These are phyloP conservation scores for Nansenia antarctica DNA, from an alignment of 2,113 vertebrate genomes.

Conservation along the genomic window DNA sequence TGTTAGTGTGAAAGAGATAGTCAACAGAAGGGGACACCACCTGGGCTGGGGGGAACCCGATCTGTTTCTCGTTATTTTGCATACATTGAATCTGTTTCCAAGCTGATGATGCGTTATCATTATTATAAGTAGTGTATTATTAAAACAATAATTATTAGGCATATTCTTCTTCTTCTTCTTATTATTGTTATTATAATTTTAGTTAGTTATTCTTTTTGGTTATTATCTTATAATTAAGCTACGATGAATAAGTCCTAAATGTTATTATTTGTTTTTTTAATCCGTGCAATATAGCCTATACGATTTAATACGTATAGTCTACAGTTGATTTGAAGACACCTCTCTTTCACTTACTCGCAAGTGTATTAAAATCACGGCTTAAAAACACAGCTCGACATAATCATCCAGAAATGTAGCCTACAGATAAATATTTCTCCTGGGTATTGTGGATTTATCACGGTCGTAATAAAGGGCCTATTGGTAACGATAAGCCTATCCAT, in stretches of 20 bases:
- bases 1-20: conserved; percentile 63
- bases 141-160: background rate
- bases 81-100: background rate
- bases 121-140: background rate
- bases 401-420: conserved; percentile 29
- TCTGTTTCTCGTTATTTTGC: conserved; percentile 16
- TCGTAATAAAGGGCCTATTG: background rate
- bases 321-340: background rate
- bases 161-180: background rate
- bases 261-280: background rate
- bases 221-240: background rate
- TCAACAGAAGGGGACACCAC: conserved; percentile 64
- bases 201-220: background rate
- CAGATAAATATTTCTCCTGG: background rate
- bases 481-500: background rate
- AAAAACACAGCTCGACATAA: conserved; percentile 30
- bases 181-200: background rate
- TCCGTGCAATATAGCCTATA: background rate
- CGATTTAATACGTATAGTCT: too few species aligned
- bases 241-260: background rate
- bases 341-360: background rate
- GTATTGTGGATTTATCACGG: background rate
- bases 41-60: conserved; percentile 31
- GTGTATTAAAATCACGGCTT: conserved; percentile 6
- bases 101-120: background rate